A percentile compares a stretch with the other conserved stretches of the same genome.
Evolutionary conservation across 23 tunicate species (phyloP).

Genomic region (Trididemnum clinides): DNA sequence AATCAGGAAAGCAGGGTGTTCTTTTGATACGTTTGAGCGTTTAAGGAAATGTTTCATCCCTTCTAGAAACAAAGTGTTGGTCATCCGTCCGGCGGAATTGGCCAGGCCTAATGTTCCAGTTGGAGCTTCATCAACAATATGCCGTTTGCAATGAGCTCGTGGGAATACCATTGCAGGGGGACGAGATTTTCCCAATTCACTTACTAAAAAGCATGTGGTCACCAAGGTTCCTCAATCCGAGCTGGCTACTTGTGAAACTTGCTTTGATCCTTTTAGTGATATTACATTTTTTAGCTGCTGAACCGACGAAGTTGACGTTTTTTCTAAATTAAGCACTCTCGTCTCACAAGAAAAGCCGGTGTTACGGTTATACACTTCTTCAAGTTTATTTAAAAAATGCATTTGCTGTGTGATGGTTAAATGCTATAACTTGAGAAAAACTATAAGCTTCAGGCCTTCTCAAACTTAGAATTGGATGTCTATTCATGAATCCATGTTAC

Average conservation of each 20-base stretch:
- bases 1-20: slow-evolving; percentile 1
- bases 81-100: slow-evolving; percentile 13
- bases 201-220: slow-evolving; percentile 25
- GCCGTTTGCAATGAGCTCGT: slow-evolving; percentile 3
- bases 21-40: not conserved
- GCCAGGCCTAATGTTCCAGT: slow-evolving; percentile 19
- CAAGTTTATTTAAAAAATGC: slow-evolving; percentile 19
- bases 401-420: slow-evolving; percentile 1
- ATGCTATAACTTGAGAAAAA: slow-evolving; percentile 5
- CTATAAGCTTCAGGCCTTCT: slow-evolving; percentile 37
- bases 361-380: not conserved
- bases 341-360: not conserved
- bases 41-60: slow-evolving; percentile 15
- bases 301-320: slow-evolving; percentile 29
- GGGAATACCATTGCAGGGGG: slow-evolving; percentile 41
- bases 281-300: not conserved
- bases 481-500: slow-evolving; percentile 26
- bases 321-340: slow-evolving; percentile 27
- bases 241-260: slow-evolving; percentile 27
- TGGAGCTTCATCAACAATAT: slow-evolving; percentile 8
- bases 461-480: not conserved
- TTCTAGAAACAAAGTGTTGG: not conserved
- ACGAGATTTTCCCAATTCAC: slow-evolving; percentile 13
- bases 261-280: slow-evolving; percentile 21
- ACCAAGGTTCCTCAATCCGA: slow-evolving; percentile 30